phyloP scores from a whole-genome alignment of 64 coral and sea anemone species.

The Porites australiensis region DNA sequence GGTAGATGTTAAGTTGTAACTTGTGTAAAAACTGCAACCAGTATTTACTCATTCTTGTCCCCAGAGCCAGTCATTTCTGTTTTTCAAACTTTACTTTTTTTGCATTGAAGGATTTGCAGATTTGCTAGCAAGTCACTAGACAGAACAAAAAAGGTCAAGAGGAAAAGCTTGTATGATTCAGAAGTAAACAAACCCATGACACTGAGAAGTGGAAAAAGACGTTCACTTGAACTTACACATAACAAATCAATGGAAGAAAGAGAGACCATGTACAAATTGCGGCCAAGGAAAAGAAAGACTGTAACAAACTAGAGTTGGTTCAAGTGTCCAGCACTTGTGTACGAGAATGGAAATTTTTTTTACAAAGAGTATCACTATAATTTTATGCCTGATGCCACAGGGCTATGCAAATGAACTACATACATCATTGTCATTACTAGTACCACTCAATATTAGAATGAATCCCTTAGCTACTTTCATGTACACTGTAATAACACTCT shows the following conservation, averaged over 20 bases:
- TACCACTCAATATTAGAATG: too few relatives aligned
- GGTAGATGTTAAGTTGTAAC: too few relatives aligned
- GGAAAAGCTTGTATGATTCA: background rate
- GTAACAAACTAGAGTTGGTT: background rate
- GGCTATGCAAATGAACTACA: too few relatives aligned
- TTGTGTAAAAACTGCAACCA: background rate
- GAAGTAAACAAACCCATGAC: conserved; percentile 24
- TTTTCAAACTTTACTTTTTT: background rate
- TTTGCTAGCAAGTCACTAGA: background rate
- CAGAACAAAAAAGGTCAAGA: background rate
- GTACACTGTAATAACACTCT: too few relatives aligned
- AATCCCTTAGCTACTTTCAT: too few relatives aligned
- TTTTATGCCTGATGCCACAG: too few relatives aligned
- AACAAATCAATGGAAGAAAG: background rate
- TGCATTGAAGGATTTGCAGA: background rate
- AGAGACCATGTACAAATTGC: background rate
- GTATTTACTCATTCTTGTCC: too few relatives aligned
- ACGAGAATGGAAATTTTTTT: background rate
- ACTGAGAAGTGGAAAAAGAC: conserved; percentile 3
- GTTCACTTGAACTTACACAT: background rate
- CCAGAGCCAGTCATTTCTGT: background rate
- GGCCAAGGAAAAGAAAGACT: background rate
- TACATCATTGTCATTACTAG: too few relatives aligned
- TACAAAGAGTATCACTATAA: too few relatives aligned
- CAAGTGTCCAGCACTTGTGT: background rate